phyloP scores from a whole-genome alignment of 2,113 vertebrate species.

The Triplophysa tibetana region DNA sequence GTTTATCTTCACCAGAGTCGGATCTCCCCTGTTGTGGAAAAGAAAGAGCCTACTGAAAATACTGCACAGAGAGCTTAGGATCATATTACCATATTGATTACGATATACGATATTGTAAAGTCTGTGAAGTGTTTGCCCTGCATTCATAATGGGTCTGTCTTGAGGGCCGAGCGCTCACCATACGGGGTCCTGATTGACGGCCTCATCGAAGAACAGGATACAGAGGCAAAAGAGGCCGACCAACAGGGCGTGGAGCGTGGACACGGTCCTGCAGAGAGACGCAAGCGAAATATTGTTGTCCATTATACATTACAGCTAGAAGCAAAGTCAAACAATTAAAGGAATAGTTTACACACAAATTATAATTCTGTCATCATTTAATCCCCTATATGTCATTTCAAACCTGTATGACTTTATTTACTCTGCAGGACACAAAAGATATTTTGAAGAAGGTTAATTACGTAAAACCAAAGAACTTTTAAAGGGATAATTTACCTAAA shows the following conservation, averaged over 20 bases:
- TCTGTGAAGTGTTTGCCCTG: neutral
- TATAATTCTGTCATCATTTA: no score
- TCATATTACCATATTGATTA: neutral
- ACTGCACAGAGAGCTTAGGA: neutral
- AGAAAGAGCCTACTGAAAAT: constrained; percentile 55
- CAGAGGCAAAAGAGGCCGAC: constrained; percentile 89
- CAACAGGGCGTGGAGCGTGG: constrained; percentile 89
- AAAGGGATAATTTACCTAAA: no score
- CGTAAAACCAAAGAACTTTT: no score
- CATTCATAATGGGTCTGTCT: constrained; percentile 25
- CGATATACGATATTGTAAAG: no score
- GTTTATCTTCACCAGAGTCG: constrained; percentile 87
- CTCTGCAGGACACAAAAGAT: no score
- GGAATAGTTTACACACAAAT: no score
- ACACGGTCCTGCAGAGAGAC: constrained; percentile 83
- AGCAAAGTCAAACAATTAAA: no score
- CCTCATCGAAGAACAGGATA: constrained; percentile 87
- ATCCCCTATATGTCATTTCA: no score
- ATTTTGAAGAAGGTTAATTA: no score
- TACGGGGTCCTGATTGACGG: constrained; percentile 84
- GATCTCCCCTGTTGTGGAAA: constrained; percentile 82
- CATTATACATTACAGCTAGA: neutral
- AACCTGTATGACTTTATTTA: no score
- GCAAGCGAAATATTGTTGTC: neutral
- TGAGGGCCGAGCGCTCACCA: constrained; percentile 80